Conservation (phyloP, 2,797 vertebrate species). For the Hoplostethus mediterraneus region DNA sequence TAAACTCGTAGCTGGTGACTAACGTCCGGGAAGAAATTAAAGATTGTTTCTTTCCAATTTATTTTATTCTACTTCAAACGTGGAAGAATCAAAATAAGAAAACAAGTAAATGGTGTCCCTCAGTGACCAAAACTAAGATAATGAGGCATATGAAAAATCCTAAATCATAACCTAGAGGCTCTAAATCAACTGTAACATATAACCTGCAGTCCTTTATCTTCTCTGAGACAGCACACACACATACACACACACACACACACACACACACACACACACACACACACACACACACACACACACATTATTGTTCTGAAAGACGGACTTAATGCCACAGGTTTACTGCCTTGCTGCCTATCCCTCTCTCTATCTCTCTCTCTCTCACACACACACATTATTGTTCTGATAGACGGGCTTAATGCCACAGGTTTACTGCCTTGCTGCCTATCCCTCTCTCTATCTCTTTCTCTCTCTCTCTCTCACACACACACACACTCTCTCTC, state of each 20-base stretch:
- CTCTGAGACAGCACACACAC: too few relatives aligned
- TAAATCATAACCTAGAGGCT: slow-evolving; percentile 30
- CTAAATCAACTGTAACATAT: slow-evolving; percentile 23
- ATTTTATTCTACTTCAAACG: slow-evolving; percentile 52
- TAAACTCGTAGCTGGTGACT: slow-evolving; percentile 40
- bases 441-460: too few relatives aligned
- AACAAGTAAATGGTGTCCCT: slow-evolving; percentile 17
- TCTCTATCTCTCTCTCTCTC: not conserved
- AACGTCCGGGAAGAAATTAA: slow-evolving; percentile 39
- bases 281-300: slow-evolving; percentile 35
- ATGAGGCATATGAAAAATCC: slow-evolving; percentile 19
- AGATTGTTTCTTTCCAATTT: slow-evolving; percentile 27
- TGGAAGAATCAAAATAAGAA: slow-evolving; percentile 20
- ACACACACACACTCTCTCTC: not conserved
- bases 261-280: too few relatives aligned
- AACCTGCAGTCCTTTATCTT: not conserved
- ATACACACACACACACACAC: not conserved
- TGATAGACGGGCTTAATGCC: slow-evolving; percentile 60
- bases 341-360: too few relatives aligned
- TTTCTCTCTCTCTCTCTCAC: not conserved
- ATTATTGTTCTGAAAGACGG: slow-evolving; percentile 62
- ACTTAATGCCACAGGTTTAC: slow-evolving; percentile 42
- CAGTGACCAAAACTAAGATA: slow-evolving; percentile 21
- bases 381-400: slow-evolving; percentile 40
- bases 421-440: slow-evolving; percentile 13